phyloP scores from a whole-genome alignment of 2,888 invertebrate genomes.

The Drosophila percnosoma region DNA sequence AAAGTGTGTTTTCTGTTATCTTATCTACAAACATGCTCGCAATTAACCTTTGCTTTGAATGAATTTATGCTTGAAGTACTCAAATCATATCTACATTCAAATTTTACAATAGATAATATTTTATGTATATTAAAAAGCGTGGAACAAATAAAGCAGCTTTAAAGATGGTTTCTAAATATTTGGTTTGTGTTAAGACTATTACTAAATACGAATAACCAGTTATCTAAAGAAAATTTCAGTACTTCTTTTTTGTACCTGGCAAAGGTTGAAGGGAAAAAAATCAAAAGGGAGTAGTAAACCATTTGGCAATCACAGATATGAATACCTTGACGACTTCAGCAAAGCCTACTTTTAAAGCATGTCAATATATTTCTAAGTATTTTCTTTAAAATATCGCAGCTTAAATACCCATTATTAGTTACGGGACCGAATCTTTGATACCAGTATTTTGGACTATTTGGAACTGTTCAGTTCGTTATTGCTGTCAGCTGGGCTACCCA shows the following conservation, averaged over 20 bases:
- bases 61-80: neutral
- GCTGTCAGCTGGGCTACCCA: neutral
- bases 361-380: no score
- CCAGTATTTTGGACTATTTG: no score
- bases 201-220: neutral
- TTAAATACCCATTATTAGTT: no score
- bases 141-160: neutral
- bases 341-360: no score
- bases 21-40: neutral
- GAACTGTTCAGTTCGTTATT: neutral
- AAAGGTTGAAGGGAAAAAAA: rapidly evolving
- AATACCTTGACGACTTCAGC: no score
- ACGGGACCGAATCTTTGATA: no score
- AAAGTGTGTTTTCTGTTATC: neutral
- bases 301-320: neutral
- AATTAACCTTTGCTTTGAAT: neutral
- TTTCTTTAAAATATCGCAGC: no score
- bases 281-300: neutral
- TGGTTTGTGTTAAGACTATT: neutral
- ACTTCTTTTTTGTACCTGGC: neutral
- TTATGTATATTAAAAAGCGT: neutral
- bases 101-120: neutral
- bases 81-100: neutral
- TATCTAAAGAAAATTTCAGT: no score
- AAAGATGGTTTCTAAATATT: neutral